phyloP scores from a whole-genome alignment of 1,140 invertebrate species.

The Drosophila cardini region DNA sequence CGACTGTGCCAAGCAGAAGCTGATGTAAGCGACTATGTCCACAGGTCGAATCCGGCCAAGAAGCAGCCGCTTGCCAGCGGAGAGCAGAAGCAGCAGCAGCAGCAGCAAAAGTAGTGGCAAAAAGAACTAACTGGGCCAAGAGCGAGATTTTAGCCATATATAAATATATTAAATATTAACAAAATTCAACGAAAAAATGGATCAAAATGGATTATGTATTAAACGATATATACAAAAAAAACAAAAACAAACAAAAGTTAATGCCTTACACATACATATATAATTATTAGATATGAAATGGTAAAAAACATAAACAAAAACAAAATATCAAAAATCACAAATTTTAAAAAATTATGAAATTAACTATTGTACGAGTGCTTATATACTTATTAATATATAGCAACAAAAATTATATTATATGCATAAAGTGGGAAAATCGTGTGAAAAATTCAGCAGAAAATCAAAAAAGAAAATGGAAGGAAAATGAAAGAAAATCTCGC shows the following conservation, averaged over 20 bases:
- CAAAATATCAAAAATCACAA: conserved; percentile 37
- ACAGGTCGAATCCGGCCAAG: conserved; percentile 3
- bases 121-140: background rate
- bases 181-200: conserved; percentile 75
- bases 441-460: background rate
- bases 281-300: conserved; percentile 62
- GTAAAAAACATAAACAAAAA: conserved; percentile 23
- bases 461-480: conserved; percentile 1
- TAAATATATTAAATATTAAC: conserved; percentile 39
- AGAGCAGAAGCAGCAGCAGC: background rate
- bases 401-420: conserved; percentile 15
- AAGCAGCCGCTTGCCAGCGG: background rate
- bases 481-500: conserved; percentile 29
- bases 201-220: conserved; percentile 71
- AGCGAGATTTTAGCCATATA: conserved; percentile 70
- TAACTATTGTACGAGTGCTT: conserved; percentile 38
- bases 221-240: conserved; percentile 72
- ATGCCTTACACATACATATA: conserved; percentile 63
- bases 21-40: conserved; percentile 87
- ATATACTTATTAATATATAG: conserved; percentile 44
- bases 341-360: conserved; percentile 33
- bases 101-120: background rate
- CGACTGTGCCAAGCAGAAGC: conserved; percentile 98
- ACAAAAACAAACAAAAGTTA: conserved; percentile 66
- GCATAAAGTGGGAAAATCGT: conserved; percentile 9